These are phyloP conservation scores for Clarias platycephalus DNA, from an alignment of 2,797 vertebrate genomes.

Conservation along the genomic window DNA sequence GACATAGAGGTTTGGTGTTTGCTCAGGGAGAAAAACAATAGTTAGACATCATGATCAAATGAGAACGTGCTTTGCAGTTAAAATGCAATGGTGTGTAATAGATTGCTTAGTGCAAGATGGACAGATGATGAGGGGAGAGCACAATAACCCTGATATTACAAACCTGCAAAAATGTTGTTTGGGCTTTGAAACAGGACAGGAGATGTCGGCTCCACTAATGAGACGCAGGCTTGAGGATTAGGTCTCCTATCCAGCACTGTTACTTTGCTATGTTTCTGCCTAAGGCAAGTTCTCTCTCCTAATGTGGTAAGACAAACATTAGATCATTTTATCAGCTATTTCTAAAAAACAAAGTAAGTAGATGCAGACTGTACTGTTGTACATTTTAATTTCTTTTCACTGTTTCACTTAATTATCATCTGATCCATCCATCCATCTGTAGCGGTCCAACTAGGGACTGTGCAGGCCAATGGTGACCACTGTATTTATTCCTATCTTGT, in stretches of 20 bases:
- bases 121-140: background rate
- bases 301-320: background rate
- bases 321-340: background rate
- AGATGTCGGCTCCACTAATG: background rate
- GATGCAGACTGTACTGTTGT: too few relatives aligned
- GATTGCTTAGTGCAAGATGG: background rate
- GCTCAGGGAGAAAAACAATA: background rate
- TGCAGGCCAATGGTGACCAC: too few relatives aligned
- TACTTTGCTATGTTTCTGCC: background rate
- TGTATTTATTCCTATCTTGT: too few relatives aligned
- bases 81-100: background rate
- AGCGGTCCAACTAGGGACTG: too few relatives aligned
- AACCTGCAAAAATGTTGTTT: conserved; percentile 24
- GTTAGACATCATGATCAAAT: background rate
- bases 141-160: background rate
- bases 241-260: background rate
- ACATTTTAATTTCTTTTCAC: too few relatives aligned
- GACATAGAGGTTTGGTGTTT: background rate
- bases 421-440: too few relatives aligned
- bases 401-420: too few relatives aligned
- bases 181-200: background rate
- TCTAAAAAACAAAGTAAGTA: background rate
- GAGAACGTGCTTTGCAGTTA: background rate
- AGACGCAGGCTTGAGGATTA: background rate
- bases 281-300: background rate